Percentiles rank a stretch among this genome's conserved stretches.
Conservation (phyloP, 2,113 vertebrate species). For the Phrynocephalus versicolor region DNA sequence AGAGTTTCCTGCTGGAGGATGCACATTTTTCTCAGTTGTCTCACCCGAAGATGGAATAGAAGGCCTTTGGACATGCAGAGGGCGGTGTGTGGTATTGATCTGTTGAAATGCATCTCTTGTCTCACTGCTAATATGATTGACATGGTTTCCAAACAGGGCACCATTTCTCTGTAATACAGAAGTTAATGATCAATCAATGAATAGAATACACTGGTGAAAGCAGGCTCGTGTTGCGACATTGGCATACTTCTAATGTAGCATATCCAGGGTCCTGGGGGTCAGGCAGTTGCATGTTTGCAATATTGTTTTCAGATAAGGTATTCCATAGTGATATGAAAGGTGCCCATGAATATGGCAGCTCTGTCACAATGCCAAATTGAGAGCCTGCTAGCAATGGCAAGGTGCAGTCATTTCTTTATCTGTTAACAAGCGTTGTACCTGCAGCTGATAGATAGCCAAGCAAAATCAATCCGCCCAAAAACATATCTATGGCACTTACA, state of each 20-base stretch:
- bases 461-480: neutral
- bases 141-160: constrained; percentile 94
- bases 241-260: constrained; percentile 55
- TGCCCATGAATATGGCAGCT: constrained; percentile 6
- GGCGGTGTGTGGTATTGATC: constrained; percentile 95
- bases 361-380: neutral
- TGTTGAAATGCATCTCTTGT: constrained; percentile 89
- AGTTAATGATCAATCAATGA: constrained; percentile 71
- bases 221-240: constrained; percentile 22
- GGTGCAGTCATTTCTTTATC: neutral
- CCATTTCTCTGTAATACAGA: constrained; percentile 91
- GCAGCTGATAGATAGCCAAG: neutral
- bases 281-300: neutral
- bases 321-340: neutral
- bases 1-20: constrained; percentile 87
- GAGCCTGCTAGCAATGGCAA: neutral
- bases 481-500: neutral
- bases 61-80: constrained; percentile 94
- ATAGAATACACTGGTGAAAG: constrained; percentile 54
- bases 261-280: neutral
- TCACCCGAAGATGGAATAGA: constrained; percentile 85
- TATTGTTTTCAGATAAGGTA: neutral
- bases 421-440: neutral
- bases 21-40: constrained; percentile 87
- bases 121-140: constrained; percentile 92